Conservation (phyloP, 1,140 invertebrate genomes). For the Drosophila azteca region DNA sequence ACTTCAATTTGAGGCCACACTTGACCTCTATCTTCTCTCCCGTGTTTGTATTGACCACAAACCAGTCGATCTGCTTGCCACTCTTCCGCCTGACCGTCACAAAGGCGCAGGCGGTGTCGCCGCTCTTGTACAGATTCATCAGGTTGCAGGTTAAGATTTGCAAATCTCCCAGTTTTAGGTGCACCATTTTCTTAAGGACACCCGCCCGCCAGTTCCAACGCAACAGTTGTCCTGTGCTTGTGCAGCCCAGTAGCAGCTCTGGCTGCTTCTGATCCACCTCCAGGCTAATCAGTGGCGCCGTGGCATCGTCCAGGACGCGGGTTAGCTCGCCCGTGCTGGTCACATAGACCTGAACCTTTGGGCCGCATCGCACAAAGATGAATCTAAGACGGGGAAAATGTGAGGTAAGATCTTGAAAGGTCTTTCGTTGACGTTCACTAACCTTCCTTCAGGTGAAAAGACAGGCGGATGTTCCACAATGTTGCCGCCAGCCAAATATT, state of each 20-base stretch:
- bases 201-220: slow-evolving; percentile 86
- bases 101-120: slow-evolving; percentile 63
- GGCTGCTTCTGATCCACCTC: slow-evolving; percentile 82
- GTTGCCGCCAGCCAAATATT: slow-evolving; percentile 85
- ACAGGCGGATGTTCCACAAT: slow-evolving; percentile 86
- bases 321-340: slow-evolving; percentile 85
- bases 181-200: slow-evolving; percentile 79
- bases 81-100: slow-evolving; percentile 46
- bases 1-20: slow-evolving; percentile 55
- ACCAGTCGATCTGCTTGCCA: slow-evolving; percentile 34
- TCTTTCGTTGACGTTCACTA: slow-evolving; percentile 70
- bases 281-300: slow-evolving; percentile 85
- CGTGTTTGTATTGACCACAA: slow-evolving; percentile 59
- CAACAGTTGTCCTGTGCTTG: slow-evolving; percentile 84
- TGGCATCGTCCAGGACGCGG: slow-evolving; percentile 84
- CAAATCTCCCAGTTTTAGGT: slow-evolving; percentile 10
- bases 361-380: slow-evolving; percentile 86
- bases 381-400: slow-evolving; percentile 80
- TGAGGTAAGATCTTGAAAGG: slow-evolving; percentile 4
- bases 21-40: slow-evolving; percentile 28
- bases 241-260: slow-evolving; percentile 85
- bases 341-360: slow-evolving; percentile 86
- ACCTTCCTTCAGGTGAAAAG: slow-evolving; percentile 87
- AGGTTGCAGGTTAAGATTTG: slow-evolving; percentile 59
- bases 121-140: slow-evolving; percentile 62